Conservation (phyloP, 2,797 vertebrate genomes). For the Eptatretus atami region DNA sequence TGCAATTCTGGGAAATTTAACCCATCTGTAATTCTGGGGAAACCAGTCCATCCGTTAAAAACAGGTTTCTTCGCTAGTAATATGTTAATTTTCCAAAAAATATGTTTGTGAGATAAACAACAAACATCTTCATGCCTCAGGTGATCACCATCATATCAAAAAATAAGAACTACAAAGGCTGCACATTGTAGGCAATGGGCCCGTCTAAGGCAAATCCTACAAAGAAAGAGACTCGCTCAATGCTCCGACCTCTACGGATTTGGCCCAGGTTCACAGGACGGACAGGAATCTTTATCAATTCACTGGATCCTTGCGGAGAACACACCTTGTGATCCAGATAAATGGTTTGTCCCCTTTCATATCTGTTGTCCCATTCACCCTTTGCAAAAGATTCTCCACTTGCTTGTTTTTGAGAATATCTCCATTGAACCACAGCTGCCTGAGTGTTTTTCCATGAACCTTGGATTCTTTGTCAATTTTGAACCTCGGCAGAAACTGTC, state of each 20-base stretch:
- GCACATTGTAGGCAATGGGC: constrained; percentile 21
- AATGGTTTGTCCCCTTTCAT: constrained; percentile 11
- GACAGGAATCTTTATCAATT: constrained; percentile 16
- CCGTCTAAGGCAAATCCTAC: constrained; percentile 26
- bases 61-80: too few species aligned
- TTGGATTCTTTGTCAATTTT: too few species aligned
- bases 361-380: constrained; percentile 15
- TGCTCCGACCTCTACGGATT: constrained; percentile 19
- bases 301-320: constrained; percentile 10
- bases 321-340: constrained; percentile 14
- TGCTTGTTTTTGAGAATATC: constrained; percentile 19
- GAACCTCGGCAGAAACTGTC: too few species aligned
- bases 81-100: too few species aligned
- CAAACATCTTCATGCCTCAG: too few species aligned
- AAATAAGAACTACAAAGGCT: constrained; percentile 7
- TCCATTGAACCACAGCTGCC: constrained; percentile 18
- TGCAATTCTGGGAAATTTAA: too few species aligned
- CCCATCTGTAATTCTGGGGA: too few species aligned
- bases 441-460: constrained; percentile 9
- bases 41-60: too few species aligned
- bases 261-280: constrained; percentile 13
- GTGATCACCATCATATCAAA: too few species aligned
- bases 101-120: too few species aligned
- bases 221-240: constrained; percentile 26
- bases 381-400: constrained; percentile 14